Base-by-base conservation (phyloP, 1,140 invertebrate species). In the Nasonia longicornis region DNA sequence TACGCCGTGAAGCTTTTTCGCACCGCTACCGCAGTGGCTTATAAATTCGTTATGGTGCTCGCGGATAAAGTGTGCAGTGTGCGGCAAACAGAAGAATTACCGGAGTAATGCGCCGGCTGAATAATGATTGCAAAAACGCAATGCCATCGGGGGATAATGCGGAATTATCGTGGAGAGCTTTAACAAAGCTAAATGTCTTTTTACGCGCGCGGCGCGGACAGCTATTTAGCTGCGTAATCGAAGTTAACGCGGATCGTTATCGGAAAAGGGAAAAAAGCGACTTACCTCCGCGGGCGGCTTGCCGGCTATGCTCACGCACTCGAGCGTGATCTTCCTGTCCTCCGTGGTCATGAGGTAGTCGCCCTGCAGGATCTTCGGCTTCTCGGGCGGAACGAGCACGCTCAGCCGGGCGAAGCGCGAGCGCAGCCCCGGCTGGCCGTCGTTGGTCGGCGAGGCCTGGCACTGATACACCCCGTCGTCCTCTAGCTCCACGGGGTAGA, bases 381-480 rank as follows among this genome's bases (percentile, higher is more conserved):
- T 94, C 86, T 97, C 95, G 0, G 97, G 97, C 14, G 97, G 96
- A 35, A 98, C 96, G 84, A 96, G 91, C 2, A 98, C 95, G 29
- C 95, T 96, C n/a, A 98, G 91, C 63, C 93, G 93, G 79, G 97
- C 96, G 89, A 95, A 96, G 80, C 94, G 92, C 64, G 96, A 97
- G 84, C 96, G 93, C 78, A 97, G 95, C 69, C 94, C 95, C 16
- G 94, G 93, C 85, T 96, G 93, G 82, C 94, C 94, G 90, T 83
- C 94, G 92, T 81, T 95, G 93, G 78, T 91, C n/a, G 94, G 94
- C 75, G 93, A 87, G 22, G 97, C 96, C 92, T 98, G 97, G 89
- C 97, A 98, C 90, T 97, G 96, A 89, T 97, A 98, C 85, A 93
- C 93, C 16, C 96, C 97, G 85, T 98, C 97, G 88, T 98, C 97